Conservation (phyloP, 2,888 invertebrate species). For the Bellardia bayeri region DNA sequence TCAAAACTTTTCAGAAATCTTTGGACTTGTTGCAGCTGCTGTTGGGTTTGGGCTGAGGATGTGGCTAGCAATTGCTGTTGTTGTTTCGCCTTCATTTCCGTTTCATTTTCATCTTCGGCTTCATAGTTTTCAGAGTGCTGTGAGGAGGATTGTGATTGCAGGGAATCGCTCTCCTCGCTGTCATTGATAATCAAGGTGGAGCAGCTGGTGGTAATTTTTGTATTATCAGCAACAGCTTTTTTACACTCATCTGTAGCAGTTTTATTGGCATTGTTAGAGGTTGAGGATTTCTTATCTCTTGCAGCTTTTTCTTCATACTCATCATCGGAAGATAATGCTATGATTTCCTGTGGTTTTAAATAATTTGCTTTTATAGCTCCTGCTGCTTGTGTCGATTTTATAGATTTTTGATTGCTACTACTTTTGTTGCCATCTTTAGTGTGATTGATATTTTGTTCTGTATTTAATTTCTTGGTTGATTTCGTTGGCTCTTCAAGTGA, state of each 20-base stretch:
- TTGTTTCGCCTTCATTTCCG: slow-evolving; percentile 67
- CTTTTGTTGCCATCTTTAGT: slow-evolving; percentile 31
- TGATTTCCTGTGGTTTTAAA: slow-evolving; percentile 67
- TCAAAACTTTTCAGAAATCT: slow-evolving; percentile 70
- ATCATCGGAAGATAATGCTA: slow-evolving; percentile 70
- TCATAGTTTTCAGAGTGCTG: slow-evolving; percentile 78
- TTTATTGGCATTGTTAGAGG: slow-evolving; percentile 22
- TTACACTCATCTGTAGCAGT: neutral
- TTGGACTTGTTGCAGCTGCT: slow-evolving; percentile 67
- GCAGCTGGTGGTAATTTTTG: neutral
- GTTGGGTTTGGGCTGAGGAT: slow-evolving; percentile 65
- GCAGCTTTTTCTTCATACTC: slow-evolving; percentile 29
- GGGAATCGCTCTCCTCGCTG: slow-evolving; percentile 68
- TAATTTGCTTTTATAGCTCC: neutral
- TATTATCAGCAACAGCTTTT: slow-evolving; percentile 7
- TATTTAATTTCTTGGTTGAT: slow-evolving; percentile 66
- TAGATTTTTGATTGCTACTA: slow-evolving; percentile 11
- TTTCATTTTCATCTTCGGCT: slow-evolving; percentile 78
- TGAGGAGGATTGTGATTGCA: slow-evolving; percentile 72
- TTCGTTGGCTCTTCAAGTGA: slow-evolving; percentile 72
- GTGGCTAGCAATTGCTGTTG: slow-evolving; percentile 56
- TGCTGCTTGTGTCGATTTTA: slow-evolving; percentile 12
- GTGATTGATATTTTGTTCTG: slow-evolving; percentile 47
- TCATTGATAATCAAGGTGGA: slow-evolving; percentile 62
- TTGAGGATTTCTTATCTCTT: neutral